A percentile compares a stretch with the other conserved stretches of the same genome.
phyloP scores from a whole-genome alignment of 35 echinoderm and acorn worm genomes.

The Amphiura filiformis region DNA sequence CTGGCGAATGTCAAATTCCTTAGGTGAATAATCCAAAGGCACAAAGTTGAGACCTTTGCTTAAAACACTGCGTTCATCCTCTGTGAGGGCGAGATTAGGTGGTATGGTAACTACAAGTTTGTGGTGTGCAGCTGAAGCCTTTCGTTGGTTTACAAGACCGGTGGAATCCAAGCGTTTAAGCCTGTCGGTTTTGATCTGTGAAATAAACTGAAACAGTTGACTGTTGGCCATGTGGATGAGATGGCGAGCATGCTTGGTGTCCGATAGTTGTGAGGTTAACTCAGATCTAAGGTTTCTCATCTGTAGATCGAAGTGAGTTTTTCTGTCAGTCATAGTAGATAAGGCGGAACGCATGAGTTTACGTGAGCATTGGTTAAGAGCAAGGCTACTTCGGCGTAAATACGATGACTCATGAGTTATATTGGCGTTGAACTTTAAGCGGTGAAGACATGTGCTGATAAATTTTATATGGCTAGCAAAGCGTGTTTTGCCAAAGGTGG shows the following conservation, averaged over 20 bases:
- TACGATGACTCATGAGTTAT: neutral
- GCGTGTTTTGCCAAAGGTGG: neutral
- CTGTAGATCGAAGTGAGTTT: neutral
- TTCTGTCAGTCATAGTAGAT: neutral
- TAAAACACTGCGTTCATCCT: no score
- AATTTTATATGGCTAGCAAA: neutral
- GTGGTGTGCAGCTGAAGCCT: no score
- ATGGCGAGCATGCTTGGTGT: no score
- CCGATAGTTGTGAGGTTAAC: no score
- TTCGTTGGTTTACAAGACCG: no score
- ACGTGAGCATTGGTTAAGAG: neutral
- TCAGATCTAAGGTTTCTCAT: no score
- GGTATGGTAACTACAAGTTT: no score
- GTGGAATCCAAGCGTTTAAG: neutral
- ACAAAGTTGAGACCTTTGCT: neutral
- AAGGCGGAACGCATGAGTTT: neutral
- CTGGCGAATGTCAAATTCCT: neutral
- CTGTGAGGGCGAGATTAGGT: no score
- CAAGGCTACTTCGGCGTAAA: neutral
- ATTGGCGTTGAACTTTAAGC: neutral
- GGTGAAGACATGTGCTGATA: neutral
- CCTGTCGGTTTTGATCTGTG: neutral
- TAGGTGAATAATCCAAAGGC: neutral
- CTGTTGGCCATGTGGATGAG: no score
- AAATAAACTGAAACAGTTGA: no score